Evolutionary conservation across 1,140 invertebrate species (phyloP), one percentile per base, ranked within the genome.

Genomic region (Panonychus citri): DNA sequence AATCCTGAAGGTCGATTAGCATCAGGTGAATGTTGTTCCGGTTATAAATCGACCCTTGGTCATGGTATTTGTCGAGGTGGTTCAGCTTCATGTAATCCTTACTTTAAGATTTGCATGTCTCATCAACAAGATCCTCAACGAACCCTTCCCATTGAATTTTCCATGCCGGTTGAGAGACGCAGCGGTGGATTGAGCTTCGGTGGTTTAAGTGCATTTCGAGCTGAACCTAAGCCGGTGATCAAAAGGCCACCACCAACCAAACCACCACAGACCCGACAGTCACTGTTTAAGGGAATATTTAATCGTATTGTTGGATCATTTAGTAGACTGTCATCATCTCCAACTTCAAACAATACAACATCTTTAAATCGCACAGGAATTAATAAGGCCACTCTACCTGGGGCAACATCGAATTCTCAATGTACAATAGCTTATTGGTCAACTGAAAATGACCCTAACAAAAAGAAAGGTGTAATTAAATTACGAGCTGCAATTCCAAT

Each of bases 341-440:
- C n/a, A n/a, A n/a, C 43, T 28, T 46, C 43, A 46, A 46, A 24
- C 28, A 57, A 37, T 25, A 26, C 19, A 17, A 3, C 17, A 27
- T 42, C n/a, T 13, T 30, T 25, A 7, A 37, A 19, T 37, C 43
- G 43, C n/a, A 5, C 8, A 7, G n/a, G 5, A 48, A 48, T 17
- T 17, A 48, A 48, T 17, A 48, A 48, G 25, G 8, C 43, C 5
- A 48, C n/a, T 48, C 17, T 25, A 48, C n/a, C n/a, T 48, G 5
- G 42, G 26, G 17, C 57, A 42, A 39, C 21, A 21, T 59, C n/a
- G n/a, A n/a, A n/a, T n/a, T n/a, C 49, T 27, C 24, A 48, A 8
- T 59, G 58, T 57, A 39, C 43, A 10, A 42, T 59, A 40, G 58
- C 40, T 8, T 59, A 59, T 34, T 59, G 58, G 58, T 42, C 54